Evolutionary conservation across 2,888 invertebrate genomes (phyloP).

Genomic region (Nebria brevicollis): DNA sequence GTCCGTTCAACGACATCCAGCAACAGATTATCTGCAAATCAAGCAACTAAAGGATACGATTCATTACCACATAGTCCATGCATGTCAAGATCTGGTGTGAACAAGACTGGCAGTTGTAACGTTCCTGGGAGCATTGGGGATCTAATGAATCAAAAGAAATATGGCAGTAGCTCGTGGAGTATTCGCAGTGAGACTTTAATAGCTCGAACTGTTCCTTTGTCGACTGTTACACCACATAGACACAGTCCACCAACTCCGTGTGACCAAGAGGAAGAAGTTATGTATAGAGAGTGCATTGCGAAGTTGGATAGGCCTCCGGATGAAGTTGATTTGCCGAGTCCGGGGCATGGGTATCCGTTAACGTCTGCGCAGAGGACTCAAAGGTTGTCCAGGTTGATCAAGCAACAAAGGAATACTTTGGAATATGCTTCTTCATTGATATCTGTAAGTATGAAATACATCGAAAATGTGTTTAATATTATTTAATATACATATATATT

Average conservation of each 20-base stretch:
- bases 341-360: slow-evolving; percentile 66
- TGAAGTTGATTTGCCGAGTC: slow-evolving; percentile 55
- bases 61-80: slow-evolving; percentile 68
- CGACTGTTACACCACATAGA: slow-evolving; percentile 72
- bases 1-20: slow-evolving; percentile 64
- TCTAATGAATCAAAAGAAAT: slow-evolving; percentile 79
- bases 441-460: slow-evolving; percentile 13
- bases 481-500: slow-evolving; percentile 7
- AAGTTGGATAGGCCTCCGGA: slow-evolving; percentile 39
- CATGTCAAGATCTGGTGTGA: slow-evolving; percentile 63
- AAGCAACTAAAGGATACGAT: slow-evolving; percentile 59
- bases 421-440: slow-evolving; percentile 21
- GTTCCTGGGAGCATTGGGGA: slow-evolving; percentile 77
- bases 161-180: slow-evolving; percentile 77
- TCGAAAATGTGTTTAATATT: not conserved
- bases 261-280: slow-evolving; percentile 56
- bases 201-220: slow-evolving; percentile 77
- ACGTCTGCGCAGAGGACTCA: slow-evolving; percentile 77
- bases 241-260: slow-evolving; percentile 64
- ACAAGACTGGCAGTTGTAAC: slow-evolving; percentile 53
- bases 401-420: slow-evolving; percentile 71
- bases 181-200: slow-evolving; percentile 77
- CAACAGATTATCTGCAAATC: slow-evolving; percentile 61
- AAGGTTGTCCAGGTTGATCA: slow-evolving; percentile 73
- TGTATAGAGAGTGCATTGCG: slow-evolving; percentile 54